Conservation (phyloP, 2,888 invertebrate species). For the Thumatha senex region DNA sequence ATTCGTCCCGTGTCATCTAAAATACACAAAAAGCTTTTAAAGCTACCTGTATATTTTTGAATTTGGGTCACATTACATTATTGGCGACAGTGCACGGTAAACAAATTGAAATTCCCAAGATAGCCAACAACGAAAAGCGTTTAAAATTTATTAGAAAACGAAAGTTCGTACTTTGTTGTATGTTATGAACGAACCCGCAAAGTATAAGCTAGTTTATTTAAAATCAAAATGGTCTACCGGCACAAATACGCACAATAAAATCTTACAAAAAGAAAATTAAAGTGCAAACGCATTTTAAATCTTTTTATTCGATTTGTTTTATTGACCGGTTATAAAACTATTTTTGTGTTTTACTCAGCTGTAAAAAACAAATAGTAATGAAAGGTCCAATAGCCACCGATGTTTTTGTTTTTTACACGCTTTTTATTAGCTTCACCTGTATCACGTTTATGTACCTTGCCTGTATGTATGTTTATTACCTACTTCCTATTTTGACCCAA, state of each 20-base stretch:
- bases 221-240: not conserved
- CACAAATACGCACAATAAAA: not conserved
- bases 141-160: not conserved
- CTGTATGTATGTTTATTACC: too few species aligned
- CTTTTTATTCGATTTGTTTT: slow-evolving; percentile 18
- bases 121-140: not conserved
- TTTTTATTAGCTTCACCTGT: too few species aligned
- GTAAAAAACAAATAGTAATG: not conserved
- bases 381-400: not conserved
- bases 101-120: not conserved
- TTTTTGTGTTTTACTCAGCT: not conserved
- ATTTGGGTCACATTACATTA: slow-evolving; percentile 5
- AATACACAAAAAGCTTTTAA: slow-evolving; percentile 36
- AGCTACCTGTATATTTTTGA: slow-evolving; percentile 18
- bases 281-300: slow-evolving; percentile 22
- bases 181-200: not conserved
- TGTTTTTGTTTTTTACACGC: too few species aligned
- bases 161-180: not conserved
- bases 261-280: slow-evolving; percentile 12
- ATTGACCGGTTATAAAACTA: not conserved
- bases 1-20: slow-evolving; percentile 12
- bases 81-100: not conserved
- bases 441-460: too few species aligned
- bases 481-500: too few species aligned
- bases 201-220: not conserved